A percentile compares a stretch with the other conserved stretches of the same genome.
phyloP scores from a whole-genome alignment of 1,140 invertebrate genomes.

The Zophobas atratus region DNA sequence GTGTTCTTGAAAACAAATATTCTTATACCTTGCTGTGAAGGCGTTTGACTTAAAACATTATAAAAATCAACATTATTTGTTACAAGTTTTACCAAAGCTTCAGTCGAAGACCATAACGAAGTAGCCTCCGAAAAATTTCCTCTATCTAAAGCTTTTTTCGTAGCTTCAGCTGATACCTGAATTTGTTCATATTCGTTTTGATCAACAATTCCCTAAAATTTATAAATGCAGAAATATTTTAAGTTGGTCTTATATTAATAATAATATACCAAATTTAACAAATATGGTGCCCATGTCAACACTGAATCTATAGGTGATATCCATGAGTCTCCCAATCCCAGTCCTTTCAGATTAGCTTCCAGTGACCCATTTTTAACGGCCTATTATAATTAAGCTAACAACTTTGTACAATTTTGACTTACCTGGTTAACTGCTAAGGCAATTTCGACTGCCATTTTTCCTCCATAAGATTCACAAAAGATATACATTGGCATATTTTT shows the following conservation, averaged over 20 bases:
- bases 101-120: constrained; percentile 75
- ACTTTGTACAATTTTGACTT: too few species aligned
- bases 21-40: neutral
- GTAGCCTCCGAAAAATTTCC: constrained; percentile 76
- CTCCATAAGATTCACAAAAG: constrained; percentile 88
- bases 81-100: constrained; percentile 71
- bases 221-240: constrained; percentile 8
- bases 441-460: constrained; percentile 89
- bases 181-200: constrained; percentile 72
- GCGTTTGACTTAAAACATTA: constrained; percentile 75
- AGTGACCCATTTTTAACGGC: constrained; percentile 77
- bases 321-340: constrained; percentile 89
- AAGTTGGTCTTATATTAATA: neutral
- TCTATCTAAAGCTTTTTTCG: constrained; percentile 70
- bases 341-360: constrained; percentile 80
- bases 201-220: constrained; percentile 75
- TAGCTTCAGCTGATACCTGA: constrained; percentile 69
- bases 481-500: constrained; percentile 83
- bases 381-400: constrained; percentile 65
- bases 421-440: too few species aligned
- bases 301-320: constrained; percentile 89
- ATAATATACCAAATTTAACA: constrained; percentile 77
- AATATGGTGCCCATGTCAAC: constrained; percentile 83
- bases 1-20: neutral
- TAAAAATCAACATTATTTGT: constrained; percentile 85